Evolutionary conservation across 2,113 vertebrate genomes (phyloP), one percentile per base, ranked within the genome.

Genomic region (Pseudopipra pipra): DNA sequence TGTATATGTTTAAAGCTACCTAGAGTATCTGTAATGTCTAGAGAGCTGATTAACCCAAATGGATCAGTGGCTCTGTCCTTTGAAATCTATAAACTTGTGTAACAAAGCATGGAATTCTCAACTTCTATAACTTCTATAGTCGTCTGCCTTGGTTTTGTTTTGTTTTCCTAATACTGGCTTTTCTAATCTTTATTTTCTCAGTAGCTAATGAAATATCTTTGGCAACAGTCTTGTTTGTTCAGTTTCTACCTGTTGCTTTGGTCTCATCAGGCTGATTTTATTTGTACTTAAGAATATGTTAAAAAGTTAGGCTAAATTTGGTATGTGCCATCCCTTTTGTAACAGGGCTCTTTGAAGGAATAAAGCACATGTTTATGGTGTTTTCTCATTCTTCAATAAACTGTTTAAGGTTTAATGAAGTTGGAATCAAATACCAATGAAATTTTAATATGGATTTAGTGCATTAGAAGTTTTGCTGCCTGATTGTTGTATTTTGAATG

Each of bases 311-410:
- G 16, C 6, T 31, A 14, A 51, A 43, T 55, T 71, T 46, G 21
- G 9, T 46, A 4, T 30, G 16, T 70, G 18, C 23, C 15, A 43
- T 47, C 9, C 6, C 6, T 63, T 67, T 85, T 16, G 8, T 24
- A 72, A 14, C 3, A 35, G n/a, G 35, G 7, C 5, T 59, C 11
- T 73, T 43, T 8, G 11, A 82, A 83, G 20, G 41, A 35, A 20
- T 43, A 39, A 49, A 43, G 20, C 23, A 4, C 49, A 15, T 0
- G 0, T 9, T 65, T 46, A 14, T 51, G 22, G 17, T 49, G 15
- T 67, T 77, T 74, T 28, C 28, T 54, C 33, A n/a, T 76, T 80
- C 24, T 61, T 81, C 11, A 49, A 5, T 58, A 25, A 81, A 15
- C 4, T 41, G 3, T 21, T 73, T 10, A 58, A 75, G 17, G 24